Percentiles rank a stretch among this genome's conserved stretches.
Conservation (phyloP, 2,888 invertebrate genomes). For the Busseola fusca region DNA sequence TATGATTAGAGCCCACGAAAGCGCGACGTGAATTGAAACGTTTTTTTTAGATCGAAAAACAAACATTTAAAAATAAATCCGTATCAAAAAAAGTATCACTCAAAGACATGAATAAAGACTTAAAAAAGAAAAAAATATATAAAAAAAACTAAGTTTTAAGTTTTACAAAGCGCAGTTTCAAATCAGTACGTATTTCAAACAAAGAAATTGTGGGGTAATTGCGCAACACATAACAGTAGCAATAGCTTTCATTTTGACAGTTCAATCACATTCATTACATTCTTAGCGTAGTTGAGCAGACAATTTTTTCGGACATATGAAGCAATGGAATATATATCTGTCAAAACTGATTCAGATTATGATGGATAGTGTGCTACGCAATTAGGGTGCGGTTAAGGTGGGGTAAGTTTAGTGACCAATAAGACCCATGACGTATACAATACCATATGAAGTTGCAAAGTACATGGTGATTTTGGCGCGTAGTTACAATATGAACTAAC, state of each 20-base stretch:
- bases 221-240: not conserved
- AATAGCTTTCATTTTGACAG: not conserved
- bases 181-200: not conserved
- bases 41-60: too few species aligned
- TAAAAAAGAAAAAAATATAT: too few species aligned
- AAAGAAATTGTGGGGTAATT: not conserved
- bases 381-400: not conserved
- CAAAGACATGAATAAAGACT: too few species aligned
- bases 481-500: not conserved
- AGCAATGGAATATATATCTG: not conserved
- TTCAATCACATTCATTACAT: not conserved
- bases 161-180: not conserved
- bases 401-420: not conserved
- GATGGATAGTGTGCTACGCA: not conserved
- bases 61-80: too few species aligned
- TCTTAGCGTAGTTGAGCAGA: not conserved
- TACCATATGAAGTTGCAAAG: too few species aligned
- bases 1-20: not conserved
- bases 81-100: too few species aligned
- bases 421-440: not conserved
- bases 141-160: not conserved
- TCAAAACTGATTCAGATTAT: not conserved
- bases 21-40: not conserved
- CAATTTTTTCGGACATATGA: not conserved
- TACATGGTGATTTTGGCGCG: not conserved